Evolutionary conservation across 2,113 vertebrate genomes (phyloP).

Genomic region (Dasypus novemcinctus): DNA sequence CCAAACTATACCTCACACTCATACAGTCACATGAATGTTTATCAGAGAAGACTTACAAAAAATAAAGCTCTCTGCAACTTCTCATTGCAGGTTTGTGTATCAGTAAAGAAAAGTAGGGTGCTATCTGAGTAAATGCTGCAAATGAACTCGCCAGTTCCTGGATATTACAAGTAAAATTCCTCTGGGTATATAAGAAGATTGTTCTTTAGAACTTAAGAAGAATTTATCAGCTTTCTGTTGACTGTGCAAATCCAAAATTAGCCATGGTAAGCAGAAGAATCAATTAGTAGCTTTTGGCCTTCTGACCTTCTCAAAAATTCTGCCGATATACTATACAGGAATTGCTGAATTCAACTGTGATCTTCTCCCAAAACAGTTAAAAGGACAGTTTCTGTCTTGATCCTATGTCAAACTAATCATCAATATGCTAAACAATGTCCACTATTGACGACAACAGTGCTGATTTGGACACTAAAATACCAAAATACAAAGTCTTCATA

Average conservation of each 20-base stretch:
- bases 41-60: background rate
- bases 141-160: background rate
- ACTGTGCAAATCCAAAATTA: conserved; percentile 47
- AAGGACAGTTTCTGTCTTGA: background rate
- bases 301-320: conserved; percentile 16
- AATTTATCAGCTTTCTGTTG: conserved; percentile 39
- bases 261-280: conserved; percentile 28
- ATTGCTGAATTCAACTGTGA: background rate
- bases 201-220: background rate
- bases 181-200: background rate
- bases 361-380: background rate
- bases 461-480: background rate
- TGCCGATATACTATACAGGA: background rate
- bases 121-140: background rate
- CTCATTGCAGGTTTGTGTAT: background rate
- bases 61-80: background rate
- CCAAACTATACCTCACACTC: background rate
- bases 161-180: background rate
- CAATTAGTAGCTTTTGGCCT: conserved; percentile 44
- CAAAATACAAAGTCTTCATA: background rate
- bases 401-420: background rate
- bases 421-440: background rate
- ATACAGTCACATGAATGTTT: background rate
- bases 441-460: background rate
- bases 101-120: background rate